phyloP scores from a whole-genome alignment of 2,113 vertebrate genomes.

The Silurus asotus region DNA sequence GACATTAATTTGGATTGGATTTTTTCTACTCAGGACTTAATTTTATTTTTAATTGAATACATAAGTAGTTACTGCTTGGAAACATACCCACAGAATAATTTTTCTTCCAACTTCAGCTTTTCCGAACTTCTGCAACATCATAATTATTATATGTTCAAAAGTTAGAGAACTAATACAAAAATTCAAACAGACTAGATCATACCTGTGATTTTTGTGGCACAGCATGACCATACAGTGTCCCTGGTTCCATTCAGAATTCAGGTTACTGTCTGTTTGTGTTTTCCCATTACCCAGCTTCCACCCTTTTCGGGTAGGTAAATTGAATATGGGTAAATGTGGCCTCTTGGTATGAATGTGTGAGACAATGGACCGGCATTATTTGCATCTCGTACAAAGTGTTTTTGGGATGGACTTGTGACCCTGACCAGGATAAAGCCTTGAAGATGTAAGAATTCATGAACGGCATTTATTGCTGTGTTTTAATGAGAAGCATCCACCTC shows the following conservation, averaged over 20 bases:
- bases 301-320: background rate
- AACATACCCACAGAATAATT: background rate
- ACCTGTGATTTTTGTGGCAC: background rate
- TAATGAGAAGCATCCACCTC: background rate
- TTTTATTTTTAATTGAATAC: background rate
- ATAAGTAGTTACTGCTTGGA: background rate
- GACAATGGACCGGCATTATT: background rate
- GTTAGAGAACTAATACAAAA: background rate
- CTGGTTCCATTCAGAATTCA: background rate
- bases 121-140: background rate
- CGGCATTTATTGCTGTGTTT: background rate
- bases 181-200: background rate
- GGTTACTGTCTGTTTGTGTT: background rate
- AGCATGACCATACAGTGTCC: background rate
- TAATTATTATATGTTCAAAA: background rate
- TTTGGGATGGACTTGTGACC: background rate
- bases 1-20: background rate
- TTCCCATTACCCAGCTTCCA: background rate
- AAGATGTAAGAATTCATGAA: background rate
- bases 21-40: background rate
- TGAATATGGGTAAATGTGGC: background rate
- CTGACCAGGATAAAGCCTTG: background rate
- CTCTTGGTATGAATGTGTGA: background rate
- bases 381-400: background rate
- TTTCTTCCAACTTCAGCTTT: background rate